Evolutionary conservation across 2,113 vertebrate species (phyloP).

Genomic region (Garra rufa): DNA sequence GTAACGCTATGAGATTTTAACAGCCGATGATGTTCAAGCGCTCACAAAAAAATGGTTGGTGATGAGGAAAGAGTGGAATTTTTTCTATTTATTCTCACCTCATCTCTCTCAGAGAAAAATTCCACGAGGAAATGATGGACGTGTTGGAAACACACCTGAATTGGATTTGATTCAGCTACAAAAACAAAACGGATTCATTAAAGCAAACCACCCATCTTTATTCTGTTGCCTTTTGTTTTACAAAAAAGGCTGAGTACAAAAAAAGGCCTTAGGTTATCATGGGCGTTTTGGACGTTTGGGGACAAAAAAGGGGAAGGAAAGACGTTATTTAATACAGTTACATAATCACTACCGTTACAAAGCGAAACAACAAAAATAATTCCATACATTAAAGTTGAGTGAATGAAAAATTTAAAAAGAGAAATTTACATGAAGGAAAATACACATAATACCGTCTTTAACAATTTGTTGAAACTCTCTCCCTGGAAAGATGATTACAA

Average conservation of each 20-base stretch:
- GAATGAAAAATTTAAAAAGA: neutral
- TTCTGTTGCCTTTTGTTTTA: neutral
- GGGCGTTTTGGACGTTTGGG: neutral
- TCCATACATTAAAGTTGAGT: slow-evolving; percentile 13
- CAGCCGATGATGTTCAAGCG: neutral
- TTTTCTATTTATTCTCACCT: neutral
- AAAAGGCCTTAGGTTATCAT: neutral
- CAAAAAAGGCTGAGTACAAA: slow-evolving; percentile 13
- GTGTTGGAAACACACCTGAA: neutral
- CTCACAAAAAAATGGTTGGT: neutral
- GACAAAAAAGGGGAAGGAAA: neutral
- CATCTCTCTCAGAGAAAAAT: neutral
- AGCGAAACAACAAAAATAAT: slow-evolving; percentile 21
- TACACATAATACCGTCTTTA: neutral
- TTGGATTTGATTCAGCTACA: neutral
- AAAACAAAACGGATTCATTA: neutral
- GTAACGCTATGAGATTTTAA: slow-evolving; percentile 7
- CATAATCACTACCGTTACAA: slow-evolving; percentile 1
- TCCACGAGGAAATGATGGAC: neutral
- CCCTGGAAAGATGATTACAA: slow-evolving; percentile 29
- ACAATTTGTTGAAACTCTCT: neutral
- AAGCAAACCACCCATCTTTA: neutral
- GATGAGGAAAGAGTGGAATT: neutral
- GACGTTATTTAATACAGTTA: slow-evolving; percentile 8
- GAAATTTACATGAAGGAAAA: slow-evolving; percentile 34